Evolutionary conservation across 2,797 vertebrate genomes (phyloP).

Genomic region (Gymnothorax reevesii): DNA sequence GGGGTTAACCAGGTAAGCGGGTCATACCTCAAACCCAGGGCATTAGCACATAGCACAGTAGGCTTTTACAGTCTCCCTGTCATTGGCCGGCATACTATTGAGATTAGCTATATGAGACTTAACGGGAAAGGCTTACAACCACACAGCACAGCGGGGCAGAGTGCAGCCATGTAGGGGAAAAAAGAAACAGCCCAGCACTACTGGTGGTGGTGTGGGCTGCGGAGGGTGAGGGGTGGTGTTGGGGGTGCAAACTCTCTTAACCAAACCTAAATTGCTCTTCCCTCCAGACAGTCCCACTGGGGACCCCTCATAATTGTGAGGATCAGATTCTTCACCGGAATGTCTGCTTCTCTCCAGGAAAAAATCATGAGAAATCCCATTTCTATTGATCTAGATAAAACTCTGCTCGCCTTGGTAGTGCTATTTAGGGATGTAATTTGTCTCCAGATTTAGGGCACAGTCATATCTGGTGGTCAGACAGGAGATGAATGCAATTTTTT

Average conservation of each 20-base stretch:
- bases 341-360: conserved; percentile 65
- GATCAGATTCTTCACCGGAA: conserved; percentile 63
- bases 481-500: conserved; percentile 33
- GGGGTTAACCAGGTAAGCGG: conserved; percentile 38
- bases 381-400: conserved; percentile 69
- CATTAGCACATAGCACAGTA: conserved; percentile 52
- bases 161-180: conserved; percentile 26
- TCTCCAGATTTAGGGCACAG: conserved; percentile 58
- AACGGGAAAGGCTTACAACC: conserved; percentile 46
- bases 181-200: conserved; percentile 6
- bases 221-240: neutral
- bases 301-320: conserved; percentile 54
- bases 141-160: conserved; percentile 13
- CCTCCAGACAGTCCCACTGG: conserved; percentile 51
- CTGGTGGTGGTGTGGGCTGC: neutral
- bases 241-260: conserved; percentile 45
- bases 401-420: conserved; percentile 34
- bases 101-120: no score
- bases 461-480: conserved; percentile 41
- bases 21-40: conserved; percentile 47
- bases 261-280: conserved; percentile 55
- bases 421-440: conserved; percentile 49
- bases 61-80: conserved; percentile 28
- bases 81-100: conserved; percentile 48
- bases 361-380: conserved; percentile 68